Percentiles rank a stretch among this genome's conserved stretches.
phyloP scores from a whole-genome alignment of 2,888 invertebrate genomes.

The Hirtodrosophila trivittata region DNA sequence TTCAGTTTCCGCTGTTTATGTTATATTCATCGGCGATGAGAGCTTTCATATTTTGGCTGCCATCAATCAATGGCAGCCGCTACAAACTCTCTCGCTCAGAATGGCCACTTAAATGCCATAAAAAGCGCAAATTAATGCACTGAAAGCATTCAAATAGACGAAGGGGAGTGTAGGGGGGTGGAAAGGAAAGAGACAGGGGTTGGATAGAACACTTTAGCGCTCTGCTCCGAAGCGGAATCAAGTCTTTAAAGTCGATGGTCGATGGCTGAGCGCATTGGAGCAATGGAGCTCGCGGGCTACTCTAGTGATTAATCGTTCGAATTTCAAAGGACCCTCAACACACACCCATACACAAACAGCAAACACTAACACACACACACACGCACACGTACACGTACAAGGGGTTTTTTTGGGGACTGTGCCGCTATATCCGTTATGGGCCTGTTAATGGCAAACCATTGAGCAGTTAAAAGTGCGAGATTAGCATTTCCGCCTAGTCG shows the following conservation, averaged over 20 bases:
- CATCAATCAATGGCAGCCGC: conserved; percentile 62
- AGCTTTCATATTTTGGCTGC: conserved; percentile 62
- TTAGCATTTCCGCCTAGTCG: conserved; percentile 59
- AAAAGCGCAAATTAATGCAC: conserved; percentile 78
- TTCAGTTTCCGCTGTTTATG: conserved; percentile 29
- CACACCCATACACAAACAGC: conserved; percentile 30
- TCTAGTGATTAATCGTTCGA: conserved; percentile 78
- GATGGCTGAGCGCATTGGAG: conserved; percentile 1
- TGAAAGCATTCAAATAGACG: conserved; percentile 63
- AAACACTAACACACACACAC: neutral
- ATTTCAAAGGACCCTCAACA: conserved; percentile 51
- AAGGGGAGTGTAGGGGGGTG: neutral
- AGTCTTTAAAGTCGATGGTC: conserved; percentile 46
- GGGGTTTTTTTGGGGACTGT: neutral
- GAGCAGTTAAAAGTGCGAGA: conserved; percentile 70
- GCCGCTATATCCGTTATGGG: conserved; percentile 66
- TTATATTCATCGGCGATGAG: conserved; percentile 25
- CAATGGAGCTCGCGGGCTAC: conserved; percentile 60
- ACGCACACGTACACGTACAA: too few relatives aligned
- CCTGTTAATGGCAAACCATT: conserved; percentile 74
- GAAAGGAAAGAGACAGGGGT: neutral
- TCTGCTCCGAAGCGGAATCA: conserved; percentile 41
- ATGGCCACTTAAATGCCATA: conserved; percentile 69
- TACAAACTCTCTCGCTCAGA: conserved; percentile 11
- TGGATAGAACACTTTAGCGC: conserved; percentile 12